A percentile compares a stretch with the other conserved stretches of the same genome.
Conservation (phyloP, 2,888 invertebrate species). For the Pristionchus fissidentatus region DNA sequence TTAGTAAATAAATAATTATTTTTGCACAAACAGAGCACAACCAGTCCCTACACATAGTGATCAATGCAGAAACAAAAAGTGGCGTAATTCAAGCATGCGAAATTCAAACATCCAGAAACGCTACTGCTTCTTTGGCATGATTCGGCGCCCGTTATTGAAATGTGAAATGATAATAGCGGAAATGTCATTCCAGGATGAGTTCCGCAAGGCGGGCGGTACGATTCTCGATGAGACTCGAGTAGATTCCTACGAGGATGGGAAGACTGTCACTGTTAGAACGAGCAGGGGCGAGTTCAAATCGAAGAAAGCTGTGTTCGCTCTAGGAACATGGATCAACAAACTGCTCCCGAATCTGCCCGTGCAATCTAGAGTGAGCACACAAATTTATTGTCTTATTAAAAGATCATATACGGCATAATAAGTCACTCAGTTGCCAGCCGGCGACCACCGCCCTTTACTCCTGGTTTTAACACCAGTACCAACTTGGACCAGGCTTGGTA, state of each 20-base stretch:
- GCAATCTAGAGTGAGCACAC: slow-evolving; percentile 55
- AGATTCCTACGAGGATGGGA: slow-evolving; percentile 15
- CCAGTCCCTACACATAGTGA: no score
- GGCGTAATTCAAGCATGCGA: no score
- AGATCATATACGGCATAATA: neutral
- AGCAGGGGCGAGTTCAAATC: neutral
- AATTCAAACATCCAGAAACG: neutral
- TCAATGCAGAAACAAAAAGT: no score
- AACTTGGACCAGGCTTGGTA: no score
- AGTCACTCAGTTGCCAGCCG: no score
- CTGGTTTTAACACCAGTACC: no score
- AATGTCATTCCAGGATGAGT: slow-evolving; percentile 36
- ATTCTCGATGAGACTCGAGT: slow-evolving; percentile 31
- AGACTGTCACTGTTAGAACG: neutral
- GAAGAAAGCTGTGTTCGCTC: slow-evolving; percentile 60
- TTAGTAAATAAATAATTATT: no score
- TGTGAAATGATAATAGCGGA: neutral
- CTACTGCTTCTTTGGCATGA: neutral
- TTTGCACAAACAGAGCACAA: no score
- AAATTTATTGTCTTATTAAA: neutral
- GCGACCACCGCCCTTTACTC: no score
- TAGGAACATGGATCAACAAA: slow-evolving; percentile 69
- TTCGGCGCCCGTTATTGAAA: no score
- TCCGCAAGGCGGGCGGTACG: slow-evolving; percentile 25
- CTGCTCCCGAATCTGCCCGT: slow-evolving; percentile 61